Percentiles rank a stretch among this genome's conserved stretches.
These are phyloP conservation scores for Numenius phaeopus DNA, from an alignment of 2,797 vertebrate species.

Conservation along the genomic window DNA sequence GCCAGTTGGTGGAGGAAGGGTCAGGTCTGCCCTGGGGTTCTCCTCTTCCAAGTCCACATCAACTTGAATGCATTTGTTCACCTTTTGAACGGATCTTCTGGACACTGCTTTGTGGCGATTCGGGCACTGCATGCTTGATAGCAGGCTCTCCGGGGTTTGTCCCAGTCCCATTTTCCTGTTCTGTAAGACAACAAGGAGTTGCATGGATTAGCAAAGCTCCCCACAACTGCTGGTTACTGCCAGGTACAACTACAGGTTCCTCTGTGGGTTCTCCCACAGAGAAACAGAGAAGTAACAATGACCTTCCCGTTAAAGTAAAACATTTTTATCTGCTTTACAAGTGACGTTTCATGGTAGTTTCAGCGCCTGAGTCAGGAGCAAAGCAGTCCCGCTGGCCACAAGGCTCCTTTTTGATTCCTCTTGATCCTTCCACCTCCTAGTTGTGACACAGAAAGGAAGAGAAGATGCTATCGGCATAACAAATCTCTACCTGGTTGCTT, in stretches of 20 bases:
- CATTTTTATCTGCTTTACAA: not conserved
- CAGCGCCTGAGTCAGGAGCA: not conserved
- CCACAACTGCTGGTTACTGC: not conserved
- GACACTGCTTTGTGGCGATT: slow-evolving; percentile 41
- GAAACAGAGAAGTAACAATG: not conserved
- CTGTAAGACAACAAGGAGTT: not conserved
- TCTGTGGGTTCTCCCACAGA: not conserved
- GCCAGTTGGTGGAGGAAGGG: slow-evolving; percentile 4
- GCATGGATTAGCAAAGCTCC: not conserved
- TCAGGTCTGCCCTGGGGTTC: not conserved
- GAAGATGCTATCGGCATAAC: not conserved
- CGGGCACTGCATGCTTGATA: slow-evolving; percentile 71
- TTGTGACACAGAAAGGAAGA: not conserved
- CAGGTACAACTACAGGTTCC: too few species aligned
- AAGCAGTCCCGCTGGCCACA: not conserved
- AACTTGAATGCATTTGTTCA: slow-evolving; percentile 85
- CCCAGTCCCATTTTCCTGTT: slow-evolving; percentile 77
- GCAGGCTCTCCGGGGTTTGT: slow-evolving; percentile 82
- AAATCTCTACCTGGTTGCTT: not conserved
- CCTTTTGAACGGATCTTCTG: slow-evolving; percentile 56
- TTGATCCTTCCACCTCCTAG: not conserved
- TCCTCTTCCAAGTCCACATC: slow-evolving; percentile 42
- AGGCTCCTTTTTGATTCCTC: not conserved
- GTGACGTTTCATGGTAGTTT: fast-evolving
- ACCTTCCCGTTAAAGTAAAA: not conserved